Evolutionary conservation across 2,888 invertebrate genomes (phyloP).

Genomic region (Protonemura montana): DNA sequence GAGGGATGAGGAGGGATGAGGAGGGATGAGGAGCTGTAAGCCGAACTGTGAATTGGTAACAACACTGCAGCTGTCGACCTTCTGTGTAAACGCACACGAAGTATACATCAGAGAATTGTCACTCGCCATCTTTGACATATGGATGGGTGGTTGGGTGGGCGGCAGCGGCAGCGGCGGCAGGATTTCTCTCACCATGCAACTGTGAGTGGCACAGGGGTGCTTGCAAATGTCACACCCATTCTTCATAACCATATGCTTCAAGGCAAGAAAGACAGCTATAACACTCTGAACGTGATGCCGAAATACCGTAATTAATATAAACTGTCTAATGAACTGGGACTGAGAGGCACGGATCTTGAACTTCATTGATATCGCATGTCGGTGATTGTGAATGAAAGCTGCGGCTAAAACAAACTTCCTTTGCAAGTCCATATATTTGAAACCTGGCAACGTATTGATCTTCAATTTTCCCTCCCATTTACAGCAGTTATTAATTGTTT

Average conservation of each 20-base stretch:
- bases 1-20: background rate
- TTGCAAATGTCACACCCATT: background rate
- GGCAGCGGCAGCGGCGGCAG: background rate
- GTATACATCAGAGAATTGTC: slow-evolving; percentile 18
- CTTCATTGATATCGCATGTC: background rate
- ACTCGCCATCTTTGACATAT: background rate
- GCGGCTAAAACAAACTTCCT: background rate
- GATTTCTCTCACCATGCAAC: background rate
- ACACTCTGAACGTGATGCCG: background rate
- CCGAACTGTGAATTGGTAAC: background rate
- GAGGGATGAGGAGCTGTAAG: background rate
- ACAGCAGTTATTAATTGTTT: background rate
- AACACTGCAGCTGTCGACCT: background rate
- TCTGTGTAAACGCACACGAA: slow-evolving; percentile 15
- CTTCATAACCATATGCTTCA: background rate
- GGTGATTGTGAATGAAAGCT: background rate
- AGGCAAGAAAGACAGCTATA: background rate
- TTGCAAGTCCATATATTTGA: background rate
- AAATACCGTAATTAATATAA: background rate
- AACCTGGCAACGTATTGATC: background rate
- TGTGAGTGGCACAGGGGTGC: background rate
- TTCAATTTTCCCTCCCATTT: background rate
- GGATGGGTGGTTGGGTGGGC: background rate
- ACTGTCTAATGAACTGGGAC: background rate
- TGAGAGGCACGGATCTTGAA: background rate